A percentile compares a stretch with the other conserved stretches of the same genome.
These are phyloP conservation scores for Garra rufa DNA, from an alignment of 2,113 vertebrate genomes.

Conservation along the genomic window DNA sequence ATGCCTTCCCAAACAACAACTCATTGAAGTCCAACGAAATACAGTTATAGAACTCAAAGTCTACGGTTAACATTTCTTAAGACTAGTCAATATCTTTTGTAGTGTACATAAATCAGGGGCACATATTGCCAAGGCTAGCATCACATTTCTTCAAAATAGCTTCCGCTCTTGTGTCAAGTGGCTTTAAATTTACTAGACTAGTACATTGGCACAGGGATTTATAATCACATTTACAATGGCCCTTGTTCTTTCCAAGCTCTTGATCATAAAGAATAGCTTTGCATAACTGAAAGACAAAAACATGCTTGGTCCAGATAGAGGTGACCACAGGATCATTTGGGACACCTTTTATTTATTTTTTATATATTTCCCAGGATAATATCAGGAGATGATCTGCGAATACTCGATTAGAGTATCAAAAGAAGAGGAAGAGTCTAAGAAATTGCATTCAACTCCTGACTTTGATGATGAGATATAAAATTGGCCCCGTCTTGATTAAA, in stretches of 20 bases:
- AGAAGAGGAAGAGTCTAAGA: background rate
- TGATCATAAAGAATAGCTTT: constrained; percentile 16
- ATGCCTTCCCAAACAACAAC: background rate
- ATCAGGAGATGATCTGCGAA: background rate
- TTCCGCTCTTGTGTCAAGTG: background rate
- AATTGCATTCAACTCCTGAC: background rate
- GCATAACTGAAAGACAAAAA: constrained; percentile 32
- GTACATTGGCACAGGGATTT: constrained; percentile 37
- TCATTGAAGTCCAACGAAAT: background rate
- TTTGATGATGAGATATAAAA: background rate
- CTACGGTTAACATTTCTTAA: constrained; percentile 35
- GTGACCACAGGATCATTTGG: background rate
- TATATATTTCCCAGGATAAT: background rate
- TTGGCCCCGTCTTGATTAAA: constrained; percentile 5
- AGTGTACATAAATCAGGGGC: constrained; percentile 21
- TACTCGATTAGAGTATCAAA: background rate
- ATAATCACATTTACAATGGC: constrained; percentile 51
- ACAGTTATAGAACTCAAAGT: constrained; percentile 26
- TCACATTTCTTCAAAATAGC: background rate
- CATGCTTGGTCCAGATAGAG: constrained; percentile 31
- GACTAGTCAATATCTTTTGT: constrained; percentile 19
- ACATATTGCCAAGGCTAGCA: background rate
- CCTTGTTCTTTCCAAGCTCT: background rate
- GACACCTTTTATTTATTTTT: background rate
- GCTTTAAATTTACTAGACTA: constrained; percentile 39